A percentile compares a stretch with the other conserved stretches of the same genome.
These are phyloP conservation scores for Diadumene lineata DNA, from an alignment of 92 coral and sea anemone genomes.

Conservation along the genomic window DNA sequence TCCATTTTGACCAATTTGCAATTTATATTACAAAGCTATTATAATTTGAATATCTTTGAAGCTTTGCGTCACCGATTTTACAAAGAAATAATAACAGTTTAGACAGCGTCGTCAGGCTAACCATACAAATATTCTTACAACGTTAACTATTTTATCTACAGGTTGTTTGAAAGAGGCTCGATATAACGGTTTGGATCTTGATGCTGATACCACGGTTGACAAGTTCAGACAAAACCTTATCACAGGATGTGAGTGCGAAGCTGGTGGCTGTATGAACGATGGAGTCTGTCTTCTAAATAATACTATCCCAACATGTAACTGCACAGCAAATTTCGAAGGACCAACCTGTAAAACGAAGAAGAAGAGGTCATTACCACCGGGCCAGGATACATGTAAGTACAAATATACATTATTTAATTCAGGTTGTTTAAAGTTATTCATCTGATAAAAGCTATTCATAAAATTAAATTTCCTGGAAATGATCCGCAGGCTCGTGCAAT, in stretches of 20 bases:
- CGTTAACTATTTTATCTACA: slow-evolving; percentile 20
- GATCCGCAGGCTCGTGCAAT: too few species aligned
- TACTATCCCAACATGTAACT: slow-evolving; percentile 51
- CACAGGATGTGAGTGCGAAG: slow-evolving; percentile 59
- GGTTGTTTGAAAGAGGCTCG: slow-evolving; percentile 73
- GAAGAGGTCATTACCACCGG: neutral
- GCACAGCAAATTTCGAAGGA: slow-evolving; percentile 40
- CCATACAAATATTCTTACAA: too few species aligned
- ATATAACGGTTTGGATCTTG: slow-evolving; percentile 56
- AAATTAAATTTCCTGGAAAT: too few species aligned
- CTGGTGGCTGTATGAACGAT: slow-evolving; percentile 63
- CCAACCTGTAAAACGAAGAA: slow-evolving; percentile 34
- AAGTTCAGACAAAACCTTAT: slow-evolving; percentile 63
- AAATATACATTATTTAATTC: neutral
- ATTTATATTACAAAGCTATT: neutral
- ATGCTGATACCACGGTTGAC: slow-evolving; percentile 30
- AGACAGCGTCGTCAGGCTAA: too few species aligned
- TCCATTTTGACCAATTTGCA: neutral
- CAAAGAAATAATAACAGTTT: too few species aligned
- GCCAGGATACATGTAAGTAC: slow-evolving; percentile 36
- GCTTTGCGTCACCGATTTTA: too few species aligned
- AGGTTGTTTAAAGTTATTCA: neutral
- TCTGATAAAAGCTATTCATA: neutral
- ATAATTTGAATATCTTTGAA: neutral
- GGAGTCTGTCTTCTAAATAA: slow-evolving; percentile 47